Evolutionary conservation across 2,113 vertebrate species (phyloP).

Genomic region (Anser brachyrhynchus): DNA sequence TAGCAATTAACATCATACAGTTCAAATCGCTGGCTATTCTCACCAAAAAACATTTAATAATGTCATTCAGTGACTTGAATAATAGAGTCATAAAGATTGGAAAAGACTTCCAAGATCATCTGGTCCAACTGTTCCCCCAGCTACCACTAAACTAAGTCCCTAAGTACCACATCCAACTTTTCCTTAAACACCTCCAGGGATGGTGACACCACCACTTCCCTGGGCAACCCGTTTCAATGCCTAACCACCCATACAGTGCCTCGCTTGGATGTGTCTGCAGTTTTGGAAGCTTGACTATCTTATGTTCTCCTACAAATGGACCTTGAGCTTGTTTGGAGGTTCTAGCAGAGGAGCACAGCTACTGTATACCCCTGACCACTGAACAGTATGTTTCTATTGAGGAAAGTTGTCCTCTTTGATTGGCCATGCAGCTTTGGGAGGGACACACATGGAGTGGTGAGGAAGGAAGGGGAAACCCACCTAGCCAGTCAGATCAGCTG

Average conservation of each 20-base stretch:
- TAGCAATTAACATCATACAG: too few relatives aligned
- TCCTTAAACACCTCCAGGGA: too few relatives aligned
- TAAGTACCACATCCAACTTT: too few relatives aligned
- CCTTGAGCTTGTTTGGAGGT: conserved; percentile 99
- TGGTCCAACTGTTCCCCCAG: too few relatives aligned
- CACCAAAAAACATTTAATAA: too few relatives aligned
- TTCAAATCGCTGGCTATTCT: too few relatives aligned
- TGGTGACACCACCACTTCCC: too few relatives aligned
- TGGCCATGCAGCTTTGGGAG: conserved; percentile 88
- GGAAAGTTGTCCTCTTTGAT: conserved; percentile 86
- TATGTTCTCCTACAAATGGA: conserved; percentile 98
- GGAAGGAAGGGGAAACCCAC: conserved; percentile 98
- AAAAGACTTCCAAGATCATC: too few relatives aligned
- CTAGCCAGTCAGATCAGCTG: conserved; percentile 99
- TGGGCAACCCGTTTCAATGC: too few relatives aligned
- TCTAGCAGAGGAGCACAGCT: conserved; percentile 99
- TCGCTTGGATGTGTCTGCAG: conserved; percentile 98
- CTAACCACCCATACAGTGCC: conserved; percentile 88
- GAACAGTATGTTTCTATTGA: conserved; percentile 85
- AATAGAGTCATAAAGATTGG: too few relatives aligned
- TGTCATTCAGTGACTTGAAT: too few relatives aligned
- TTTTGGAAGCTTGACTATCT: conserved; percentile 98
- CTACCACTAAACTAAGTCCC: too few relatives aligned
- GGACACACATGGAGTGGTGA: conserved; percentile 96
- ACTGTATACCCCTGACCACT: conserved; percentile 91